Percentiles rank a stretch among this genome's conserved stretches.
Evolutionary conservation across 2,113 vertebrate species (phyloP).

Genomic region (Alligator mississippiensis): DNA sequence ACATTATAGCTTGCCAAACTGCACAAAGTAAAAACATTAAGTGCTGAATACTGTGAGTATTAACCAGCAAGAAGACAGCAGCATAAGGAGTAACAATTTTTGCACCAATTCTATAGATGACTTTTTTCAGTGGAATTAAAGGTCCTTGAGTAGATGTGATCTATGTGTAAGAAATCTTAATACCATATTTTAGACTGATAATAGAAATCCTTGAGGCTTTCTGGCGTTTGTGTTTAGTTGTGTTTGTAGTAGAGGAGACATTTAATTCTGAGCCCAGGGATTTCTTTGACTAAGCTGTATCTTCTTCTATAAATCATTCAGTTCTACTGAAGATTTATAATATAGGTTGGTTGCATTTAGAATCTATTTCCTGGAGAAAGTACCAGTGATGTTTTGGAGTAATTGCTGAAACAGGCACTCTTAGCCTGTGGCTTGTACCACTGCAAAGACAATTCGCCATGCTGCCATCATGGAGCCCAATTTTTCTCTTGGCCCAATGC

Average conservation of each 20-base stretch:
- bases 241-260: neutral
- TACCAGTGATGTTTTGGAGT: neutral
- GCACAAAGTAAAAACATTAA: neutral
- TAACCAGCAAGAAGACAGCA: neutral
- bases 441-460: neutral
- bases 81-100: neutral
- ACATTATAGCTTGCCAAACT: neutral
- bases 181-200: neutral
- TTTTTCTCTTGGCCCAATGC: neutral
- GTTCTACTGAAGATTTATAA: neutral
- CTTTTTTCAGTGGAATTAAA: neutral
- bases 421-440: neutral
- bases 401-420: neutral
- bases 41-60: neutral
- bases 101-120: neutral
- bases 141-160: neutral
- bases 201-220: neutral
- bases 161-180: neutral
- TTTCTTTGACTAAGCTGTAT: neutral
- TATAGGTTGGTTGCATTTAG: neutral
- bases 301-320: neutral
- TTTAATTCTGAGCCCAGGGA: neutral
- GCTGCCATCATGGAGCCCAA: neutral
- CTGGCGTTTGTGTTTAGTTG: neutral
- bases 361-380: neutral